phyloP scores from a whole-genome alignment of 2,113 vertebrate genomes.

The Amazona vittata region DNA sequence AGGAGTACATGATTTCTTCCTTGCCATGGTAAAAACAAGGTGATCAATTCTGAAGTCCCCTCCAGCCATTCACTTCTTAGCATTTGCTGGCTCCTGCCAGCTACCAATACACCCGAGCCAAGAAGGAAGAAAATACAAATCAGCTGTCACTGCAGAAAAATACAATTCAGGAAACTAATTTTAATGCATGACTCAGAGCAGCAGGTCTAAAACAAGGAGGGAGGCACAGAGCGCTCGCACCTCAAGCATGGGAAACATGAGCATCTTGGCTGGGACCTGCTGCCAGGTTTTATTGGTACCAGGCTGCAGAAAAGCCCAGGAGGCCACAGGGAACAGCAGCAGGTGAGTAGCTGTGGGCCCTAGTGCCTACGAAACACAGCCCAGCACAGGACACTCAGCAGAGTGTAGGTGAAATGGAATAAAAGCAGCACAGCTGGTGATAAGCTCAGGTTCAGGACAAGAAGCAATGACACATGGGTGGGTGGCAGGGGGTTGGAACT shows the following conservation, averaged over 20 bases:
- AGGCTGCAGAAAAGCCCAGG: neutral
- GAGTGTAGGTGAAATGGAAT: neutral
- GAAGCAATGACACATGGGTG: neutral
- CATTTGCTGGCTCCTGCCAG: neutral
- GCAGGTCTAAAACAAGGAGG: neutral
- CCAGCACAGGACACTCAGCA: neutral
- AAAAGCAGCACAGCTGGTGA: neutral
- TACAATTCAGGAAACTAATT: conserved; percentile 7
- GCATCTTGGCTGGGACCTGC: neutral
- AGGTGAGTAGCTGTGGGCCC: neutral
- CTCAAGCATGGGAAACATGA: neutral
- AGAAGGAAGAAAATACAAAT: neutral
- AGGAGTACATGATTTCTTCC: neutral
- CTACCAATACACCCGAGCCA: neutral
- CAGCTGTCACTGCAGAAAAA: conserved; percentile 36
- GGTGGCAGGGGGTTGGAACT: neutral
- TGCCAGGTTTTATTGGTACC: neutral
- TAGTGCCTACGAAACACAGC: neutral
- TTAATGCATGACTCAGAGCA: conserved; percentile 33
- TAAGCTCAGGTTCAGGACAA: neutral
- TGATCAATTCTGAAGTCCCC: conserved; percentile 63
- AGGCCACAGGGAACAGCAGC: accelerated
- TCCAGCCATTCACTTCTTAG: conserved; percentile 28
- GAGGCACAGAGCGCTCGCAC: neutral
- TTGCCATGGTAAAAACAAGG: conserved; percentile 41